Evolutionary conservation across 2,797 vertebrate species (phyloP), one percentile per base, ranked within the genome.

Genomic region (Pseudochaenichthys georgianus): DNA sequence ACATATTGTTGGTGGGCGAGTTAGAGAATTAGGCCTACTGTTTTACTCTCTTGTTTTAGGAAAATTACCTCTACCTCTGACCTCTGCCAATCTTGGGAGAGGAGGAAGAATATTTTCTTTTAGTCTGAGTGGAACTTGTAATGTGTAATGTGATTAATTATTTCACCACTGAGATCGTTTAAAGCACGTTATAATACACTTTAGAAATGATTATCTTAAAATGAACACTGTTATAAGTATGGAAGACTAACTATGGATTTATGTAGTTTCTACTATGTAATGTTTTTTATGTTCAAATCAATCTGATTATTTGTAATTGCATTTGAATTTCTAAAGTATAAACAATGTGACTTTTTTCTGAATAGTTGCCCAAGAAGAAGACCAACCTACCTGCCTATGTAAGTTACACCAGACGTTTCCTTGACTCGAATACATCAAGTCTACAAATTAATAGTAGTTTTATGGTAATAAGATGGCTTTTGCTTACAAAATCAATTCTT

Each of bases 321-420:
- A 48, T 51, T 53, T 8, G 0, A 54, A 23, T 48, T 31, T 50
- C 3, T 55, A 52, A 82, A 68, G 58, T 47, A 12, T 38, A 23
- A 47, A 63, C 66, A 2, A 51, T 51, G 2, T 66, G 2, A 9
- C 13, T 64, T 74, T 28, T 77, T 50, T 78, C 31, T 78, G 2
- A 52, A 76, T 63, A 95, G 95, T 87, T 92, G 92, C 93, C 70
- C 92, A 95, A 92, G 96, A 96, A 68, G 93, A 62, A 19, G 90
- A 91, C 81, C 92, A 81, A 62, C 81, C 91, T 7, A 81, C 84
- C 79, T 99, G 97, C 77, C 84, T 95, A 80, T 83, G 97, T 99
- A 96, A 96, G 96, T 88, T 9, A 8, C 10, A 58, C n/a, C 2
- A 50, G 4, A 41, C n/a, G 50, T 11, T 28, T 28, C 2, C 46